Conservation (phyloP, 1,140 invertebrate genomes). For the Aphis gossypii region DNA sequence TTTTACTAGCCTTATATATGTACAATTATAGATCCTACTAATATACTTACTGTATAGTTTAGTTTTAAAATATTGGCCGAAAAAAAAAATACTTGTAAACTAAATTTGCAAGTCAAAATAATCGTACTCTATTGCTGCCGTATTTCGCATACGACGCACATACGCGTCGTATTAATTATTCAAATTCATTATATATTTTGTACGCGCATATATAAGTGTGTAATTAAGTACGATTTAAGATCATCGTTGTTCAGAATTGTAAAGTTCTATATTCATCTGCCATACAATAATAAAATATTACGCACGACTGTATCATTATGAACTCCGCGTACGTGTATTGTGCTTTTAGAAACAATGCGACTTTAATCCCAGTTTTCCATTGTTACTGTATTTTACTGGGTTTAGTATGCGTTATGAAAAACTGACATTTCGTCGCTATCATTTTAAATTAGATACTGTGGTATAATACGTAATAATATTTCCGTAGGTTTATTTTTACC, state of each 20-base stretch:
- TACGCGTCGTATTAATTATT: neutral
- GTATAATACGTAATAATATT: neutral
- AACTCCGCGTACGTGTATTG: slow-evolving; percentile 11
- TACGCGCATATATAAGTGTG: neutral
- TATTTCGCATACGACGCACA: neutral
- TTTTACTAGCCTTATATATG: no score
- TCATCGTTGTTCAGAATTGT: slow-evolving; percentile 6
- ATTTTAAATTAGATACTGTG: slow-evolving; percentile 9
- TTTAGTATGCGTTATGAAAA: slow-evolving; percentile 2
- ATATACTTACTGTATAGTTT: no score
- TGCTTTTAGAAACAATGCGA: neutral
- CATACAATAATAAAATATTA: neutral
- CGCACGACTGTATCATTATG: neutral
- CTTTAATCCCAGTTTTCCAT: slow-evolving; percentile 23
- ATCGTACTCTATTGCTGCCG: neutral
- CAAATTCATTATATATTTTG: neutral
- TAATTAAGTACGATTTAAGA: slow-evolving; percentile 12
- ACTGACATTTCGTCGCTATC: neutral
- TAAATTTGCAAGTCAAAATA: neutral
- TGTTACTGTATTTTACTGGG: neutral
- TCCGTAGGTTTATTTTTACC: neutral
- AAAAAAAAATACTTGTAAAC: neutral
- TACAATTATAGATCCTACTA: no score
- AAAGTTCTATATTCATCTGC: neutral
- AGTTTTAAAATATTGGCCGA: neutral